A percentile compares a stretch with the other conserved stretches of the same genome.
Evolutionary conservation across 2,797 vertebrate species (phyloP).

Genomic region (Lates japonicus): DNA sequence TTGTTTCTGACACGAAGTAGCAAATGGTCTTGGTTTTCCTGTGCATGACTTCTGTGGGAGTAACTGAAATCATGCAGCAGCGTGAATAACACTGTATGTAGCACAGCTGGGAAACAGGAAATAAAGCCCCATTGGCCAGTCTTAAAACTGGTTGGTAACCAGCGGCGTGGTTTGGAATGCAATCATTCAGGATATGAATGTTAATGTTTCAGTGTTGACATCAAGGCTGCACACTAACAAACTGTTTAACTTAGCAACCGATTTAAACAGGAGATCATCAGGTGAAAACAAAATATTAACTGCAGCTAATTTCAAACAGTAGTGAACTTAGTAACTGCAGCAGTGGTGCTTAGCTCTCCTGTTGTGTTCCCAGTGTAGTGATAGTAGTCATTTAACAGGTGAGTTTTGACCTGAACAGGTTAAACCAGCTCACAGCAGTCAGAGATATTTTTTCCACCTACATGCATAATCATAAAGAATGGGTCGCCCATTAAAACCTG

Average conservation of each 20-base stretch:
- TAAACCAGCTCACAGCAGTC: conserved; percentile 26
- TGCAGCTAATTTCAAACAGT: background rate
- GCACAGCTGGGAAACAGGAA: conserved; percentile 79
- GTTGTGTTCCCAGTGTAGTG: background rate
- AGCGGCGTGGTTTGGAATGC: conserved; percentile 65
- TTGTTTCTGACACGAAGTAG: conserved; percentile 64
- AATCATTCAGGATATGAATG: conserved; percentile 58
- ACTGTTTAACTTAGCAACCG: background rate
- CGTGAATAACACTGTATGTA: conserved; percentile 48
- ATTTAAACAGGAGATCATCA: background rate
- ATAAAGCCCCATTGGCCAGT: conserved; percentile 70
- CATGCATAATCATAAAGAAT: too few relatives aligned
- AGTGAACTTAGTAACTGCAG: background rate
- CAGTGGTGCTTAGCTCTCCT: background rate
- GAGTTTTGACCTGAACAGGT: conserved; percentile 21
- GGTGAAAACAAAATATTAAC: background rate
- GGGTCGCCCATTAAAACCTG: too few relatives aligned
- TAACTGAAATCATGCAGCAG: conserved; percentile 58
- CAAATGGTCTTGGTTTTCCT: conserved; percentile 61
- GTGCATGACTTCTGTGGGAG: conserved; percentile 67
- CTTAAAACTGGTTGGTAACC: conserved; percentile 49
- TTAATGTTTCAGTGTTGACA: conserved; percentile 22
- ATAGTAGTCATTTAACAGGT: background rate
- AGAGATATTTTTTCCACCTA: background rate
- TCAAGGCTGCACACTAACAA: background rate